Conservation (phyloP, 1,140 invertebrate species). For the Chionoecetes opilio region DNA sequence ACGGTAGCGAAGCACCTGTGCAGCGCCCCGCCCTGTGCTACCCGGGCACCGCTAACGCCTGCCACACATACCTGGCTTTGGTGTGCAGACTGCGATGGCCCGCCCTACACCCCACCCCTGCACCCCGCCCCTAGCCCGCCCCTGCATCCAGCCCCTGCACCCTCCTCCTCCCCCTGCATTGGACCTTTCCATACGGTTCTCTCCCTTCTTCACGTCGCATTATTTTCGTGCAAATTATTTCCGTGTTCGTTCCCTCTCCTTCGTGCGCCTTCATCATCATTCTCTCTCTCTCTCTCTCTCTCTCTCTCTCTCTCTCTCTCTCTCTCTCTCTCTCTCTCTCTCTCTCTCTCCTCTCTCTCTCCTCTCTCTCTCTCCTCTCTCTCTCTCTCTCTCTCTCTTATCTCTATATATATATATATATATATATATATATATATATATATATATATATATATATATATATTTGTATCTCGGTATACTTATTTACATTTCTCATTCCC, state of each 20-base stretch:
- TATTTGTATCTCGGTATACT: neutral
- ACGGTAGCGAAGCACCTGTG: constrained; percentile 12
- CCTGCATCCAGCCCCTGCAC: neutral
- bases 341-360: neutral
- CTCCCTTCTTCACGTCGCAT: neutral
- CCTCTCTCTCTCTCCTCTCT: neutral
- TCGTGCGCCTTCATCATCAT: neutral
- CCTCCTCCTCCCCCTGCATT: neutral
- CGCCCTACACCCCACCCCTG: neutral
- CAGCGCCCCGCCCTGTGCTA: neutral
- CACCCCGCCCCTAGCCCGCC: neutral
- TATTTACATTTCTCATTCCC: neutral
- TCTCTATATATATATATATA: neutral
- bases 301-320: too few species aligned
- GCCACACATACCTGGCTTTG: constrained; percentile 1
- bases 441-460: too few species aligned
- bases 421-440: neutral
- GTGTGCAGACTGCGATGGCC: neutral
- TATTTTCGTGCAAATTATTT: neutral
- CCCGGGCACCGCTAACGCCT: neutral
- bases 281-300: neutral
- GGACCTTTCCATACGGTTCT: neutral
- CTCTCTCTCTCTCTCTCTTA: constrained; percentile 50
- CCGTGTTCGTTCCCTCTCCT: neutral
- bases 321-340: too few species aligned